Base-by-base conservation (phyloP, 2,113 vertebrate species). In the Chionomys nivalis region DNA sequence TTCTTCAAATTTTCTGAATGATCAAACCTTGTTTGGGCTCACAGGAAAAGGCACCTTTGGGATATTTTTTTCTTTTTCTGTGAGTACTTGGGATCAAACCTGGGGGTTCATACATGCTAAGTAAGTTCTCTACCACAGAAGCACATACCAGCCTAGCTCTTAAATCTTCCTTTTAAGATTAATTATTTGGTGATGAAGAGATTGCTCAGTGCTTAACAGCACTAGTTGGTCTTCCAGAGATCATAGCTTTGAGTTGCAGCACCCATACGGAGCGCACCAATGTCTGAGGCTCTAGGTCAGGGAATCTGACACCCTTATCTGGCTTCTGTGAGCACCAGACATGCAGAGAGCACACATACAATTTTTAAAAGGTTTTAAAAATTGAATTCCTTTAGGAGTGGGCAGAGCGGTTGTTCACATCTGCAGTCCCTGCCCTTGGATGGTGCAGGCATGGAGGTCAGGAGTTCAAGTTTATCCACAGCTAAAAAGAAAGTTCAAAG, bases 1-100 rank as follows among this genome's bases (percentile, higher is more conserved):
- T 90, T 61, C 90, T 52, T 52, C 12, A 79, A 89, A 52, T 94
- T 96, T 96, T 95, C 85, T 52, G 52, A 97, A 90, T 95, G 87
- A 90, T 95, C 52, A 70, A 96, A 85, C 49, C 55, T 96, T 97
- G 91, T 77, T 95, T 96, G 52, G 28, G 10, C 61, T 93, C 31
- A 42, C 66, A 61, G 63, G 4, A 61, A 78, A 83, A 81, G 39
- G 3, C 58, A 61, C 47, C 31, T 75, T 76, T 87, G 78, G 55
- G 21, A 70, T 68, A 36, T 61, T 58, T 17, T 49, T 21, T 86
- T 10, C 36, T 47, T 83, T 82, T 5, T 47, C 28, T 61, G 7
- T 44, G 26, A 26, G 11, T 91, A 68, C 7, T 90, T 3, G 72
- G 58, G 65, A 72, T 55, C 24, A 33, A 81, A 81, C 49, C n/a